Evolutionary conservation across 1,140 invertebrate genomes (phyloP).

Genomic region (Drosophila pallidifrons): DNA sequence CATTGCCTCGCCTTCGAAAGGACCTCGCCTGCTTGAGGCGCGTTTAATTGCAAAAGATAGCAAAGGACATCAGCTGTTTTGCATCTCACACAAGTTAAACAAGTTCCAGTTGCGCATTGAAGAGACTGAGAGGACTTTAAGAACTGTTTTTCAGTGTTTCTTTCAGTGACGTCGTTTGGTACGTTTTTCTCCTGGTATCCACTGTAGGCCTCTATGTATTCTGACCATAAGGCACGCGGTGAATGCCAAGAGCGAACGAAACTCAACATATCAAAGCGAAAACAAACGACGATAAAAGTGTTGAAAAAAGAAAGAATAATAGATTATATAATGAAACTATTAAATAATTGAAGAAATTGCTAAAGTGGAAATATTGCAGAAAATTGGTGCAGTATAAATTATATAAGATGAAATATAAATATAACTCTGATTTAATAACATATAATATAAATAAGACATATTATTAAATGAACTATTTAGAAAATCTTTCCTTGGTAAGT

Average conservation of each 20-base stretch:
- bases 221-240: conserved; percentile 97
- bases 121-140: neutral
- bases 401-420: too few species aligned
- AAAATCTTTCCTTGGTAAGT: too few species aligned
- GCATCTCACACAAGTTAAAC: conserved; percentile 22
- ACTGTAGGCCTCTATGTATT: conserved; percentile 95
- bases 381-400: too few species aligned
- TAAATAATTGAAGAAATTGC: neutral
- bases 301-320: neutral
- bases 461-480: too few species aligned
- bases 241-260: conserved; percentile 97
- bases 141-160: too few species aligned
- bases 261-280: conserved; percentile 84
- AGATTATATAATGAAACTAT: neutral
- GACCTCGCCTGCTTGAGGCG: neutral
- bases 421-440: too few species aligned
- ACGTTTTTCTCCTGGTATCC: conserved; percentile 92
- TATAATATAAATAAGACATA: too few species aligned
- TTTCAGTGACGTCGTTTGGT: conserved; percentile 56
- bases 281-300: conserved; percentile 11
- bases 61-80: conserved; percentile 36
- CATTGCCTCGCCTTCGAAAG: conserved; percentile 20
- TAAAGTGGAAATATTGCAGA: neutral
- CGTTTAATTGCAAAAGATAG: conserved; percentile 29
- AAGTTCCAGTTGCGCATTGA: conserved; percentile 24